phyloP scores from a whole-genome alignment of 1,140 invertebrate genomes.

The Heliconius congener region DNA sequence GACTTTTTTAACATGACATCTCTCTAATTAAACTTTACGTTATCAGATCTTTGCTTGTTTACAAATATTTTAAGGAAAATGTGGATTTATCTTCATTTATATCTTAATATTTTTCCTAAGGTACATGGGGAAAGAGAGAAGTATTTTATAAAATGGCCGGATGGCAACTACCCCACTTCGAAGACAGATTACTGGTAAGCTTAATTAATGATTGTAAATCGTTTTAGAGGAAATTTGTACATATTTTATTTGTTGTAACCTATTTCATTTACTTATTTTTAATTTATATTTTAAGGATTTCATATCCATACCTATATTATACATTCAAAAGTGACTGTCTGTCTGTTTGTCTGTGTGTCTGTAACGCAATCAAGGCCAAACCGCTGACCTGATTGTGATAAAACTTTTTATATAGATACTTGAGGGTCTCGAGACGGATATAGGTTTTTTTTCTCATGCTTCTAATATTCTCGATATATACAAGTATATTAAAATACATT shows the following conservation, averaged over 20 bases:
- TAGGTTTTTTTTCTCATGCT: too few species aligned
- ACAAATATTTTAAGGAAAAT: constrained; percentile 6
- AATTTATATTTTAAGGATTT: not conserved
- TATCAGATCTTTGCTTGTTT: not conserved
- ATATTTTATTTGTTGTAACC: not conserved
- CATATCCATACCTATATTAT: too few species aligned
- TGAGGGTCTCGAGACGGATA: too few species aligned
- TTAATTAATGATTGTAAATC: not conserved
- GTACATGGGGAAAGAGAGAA: constrained; percentile 71
- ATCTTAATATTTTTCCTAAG: constrained; percentile 44
- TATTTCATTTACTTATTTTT: not conserved
- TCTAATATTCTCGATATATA: too few species aligned
- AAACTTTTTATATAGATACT: too few species aligned
- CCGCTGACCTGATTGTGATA: too few species aligned
- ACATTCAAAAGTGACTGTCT: too few species aligned
- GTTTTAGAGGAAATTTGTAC: not conserved
- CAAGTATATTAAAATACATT: too few species aligned
- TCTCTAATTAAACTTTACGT: constrained; percentile 1
- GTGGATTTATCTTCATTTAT: constrained; percentile 3
- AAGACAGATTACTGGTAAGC: constrained; percentile 69
- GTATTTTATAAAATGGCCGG: constrained; percentile 75
- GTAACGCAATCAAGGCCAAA: too few species aligned
- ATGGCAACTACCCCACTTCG: constrained; percentile 72
- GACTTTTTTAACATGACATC: not conserved
- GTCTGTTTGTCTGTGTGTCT: too few species aligned